phyloP scores from a whole-genome alignment of 2,888 invertebrate species.

The Chrysina gloriosa region DNA sequence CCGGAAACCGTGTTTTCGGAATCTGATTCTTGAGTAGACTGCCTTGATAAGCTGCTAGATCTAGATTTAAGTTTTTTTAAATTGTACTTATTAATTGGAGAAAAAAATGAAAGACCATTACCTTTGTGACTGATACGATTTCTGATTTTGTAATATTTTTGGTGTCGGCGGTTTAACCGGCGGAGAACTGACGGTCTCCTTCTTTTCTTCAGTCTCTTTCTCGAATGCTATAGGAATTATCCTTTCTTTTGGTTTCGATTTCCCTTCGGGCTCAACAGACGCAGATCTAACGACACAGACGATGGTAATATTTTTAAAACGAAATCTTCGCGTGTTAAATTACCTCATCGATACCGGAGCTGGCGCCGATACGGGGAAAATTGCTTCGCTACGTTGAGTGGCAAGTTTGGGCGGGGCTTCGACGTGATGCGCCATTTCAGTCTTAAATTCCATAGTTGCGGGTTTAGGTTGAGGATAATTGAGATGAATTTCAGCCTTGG shows the following conservation, averaged over 20 bases:
- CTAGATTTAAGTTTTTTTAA: conserved; percentile 47
- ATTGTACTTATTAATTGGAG: not conserved
- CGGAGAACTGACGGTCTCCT: conserved; percentile 58
- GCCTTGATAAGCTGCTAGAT: conserved; percentile 68
- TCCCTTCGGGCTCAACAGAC: conserved; percentile 68
- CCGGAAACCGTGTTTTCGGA: conserved; percentile 70
- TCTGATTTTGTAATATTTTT: conserved; percentile 65
- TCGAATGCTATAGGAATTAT: conserved; percentile 75
- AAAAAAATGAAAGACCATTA: conserved; percentile 43
- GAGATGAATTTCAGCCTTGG: conserved; percentile 74
- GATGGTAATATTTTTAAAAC: not conserved
- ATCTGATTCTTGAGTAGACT: conserved; percentile 79
- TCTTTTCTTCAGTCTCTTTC: conserved; percentile 58
- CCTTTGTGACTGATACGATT: conserved; percentile 64
- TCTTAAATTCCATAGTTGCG: conserved; percentile 68
- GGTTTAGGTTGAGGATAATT: conserved; percentile 66
- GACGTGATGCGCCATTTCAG: conserved; percentile 72
- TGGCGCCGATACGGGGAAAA: conserved; percentile 68
- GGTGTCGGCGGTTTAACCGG: conserved; percentile 66
- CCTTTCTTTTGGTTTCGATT: conserved; percentile 68
- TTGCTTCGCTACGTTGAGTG: conserved; percentile 69
- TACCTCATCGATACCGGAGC: conserved; percentile 53
- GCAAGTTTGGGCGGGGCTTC: conserved; percentile 62
- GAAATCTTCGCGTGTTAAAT: not conserved
- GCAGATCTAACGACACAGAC: conserved; percentile 63